phyloP scores from a whole-genome alignment of 2,888 invertebrate genomes.

The Drosophila mimetica region DNA sequence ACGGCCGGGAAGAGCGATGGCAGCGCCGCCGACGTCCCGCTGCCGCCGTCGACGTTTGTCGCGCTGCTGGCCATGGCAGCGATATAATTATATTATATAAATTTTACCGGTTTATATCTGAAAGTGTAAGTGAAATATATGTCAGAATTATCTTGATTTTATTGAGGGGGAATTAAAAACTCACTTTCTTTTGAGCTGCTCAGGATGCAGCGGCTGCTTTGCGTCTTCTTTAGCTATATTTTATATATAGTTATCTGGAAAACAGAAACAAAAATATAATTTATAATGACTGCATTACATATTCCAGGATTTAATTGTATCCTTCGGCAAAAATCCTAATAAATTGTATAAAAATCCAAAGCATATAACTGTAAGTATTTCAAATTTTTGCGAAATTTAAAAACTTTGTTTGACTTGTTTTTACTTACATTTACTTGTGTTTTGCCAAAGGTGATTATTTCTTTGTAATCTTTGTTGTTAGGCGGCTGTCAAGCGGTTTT shows the following conservation, averaged over 20 bases:
- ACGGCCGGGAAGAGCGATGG: constrained; percentile 49
- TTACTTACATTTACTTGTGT: constrained; percentile 1
- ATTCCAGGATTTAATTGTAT: too few species aligned
- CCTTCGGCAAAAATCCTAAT: too few species aligned
- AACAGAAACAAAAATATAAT: not conserved
- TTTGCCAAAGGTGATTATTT: not conserved
- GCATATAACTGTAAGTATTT: too few species aligned
- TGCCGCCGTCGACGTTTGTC: constrained; percentile 36
- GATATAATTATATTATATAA: constrained; percentile 12
- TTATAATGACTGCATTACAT: too few species aligned
- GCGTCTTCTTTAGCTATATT: constrained; percentile 1
- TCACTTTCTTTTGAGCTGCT: constrained; percentile 4
- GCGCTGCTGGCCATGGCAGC: constrained; percentile 51
- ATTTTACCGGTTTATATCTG: constrained; percentile 7
- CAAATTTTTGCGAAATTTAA: too few species aligned
- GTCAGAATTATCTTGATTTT: not conserved
- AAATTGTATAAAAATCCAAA: too few species aligned
- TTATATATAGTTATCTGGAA: not conserved
- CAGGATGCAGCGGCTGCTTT: constrained; percentile 3
- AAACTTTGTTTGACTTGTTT: too few species aligned
- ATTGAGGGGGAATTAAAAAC: too few species aligned
- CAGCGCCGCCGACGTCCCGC: constrained; percentile 47
- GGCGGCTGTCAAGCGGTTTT: not conserved
- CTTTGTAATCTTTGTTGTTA: not conserved
- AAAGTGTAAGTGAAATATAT: not conserved